Base-by-base conservation (phyloP, 1,140 invertebrate genomes). In the Steinernema khuongi region DNA sequence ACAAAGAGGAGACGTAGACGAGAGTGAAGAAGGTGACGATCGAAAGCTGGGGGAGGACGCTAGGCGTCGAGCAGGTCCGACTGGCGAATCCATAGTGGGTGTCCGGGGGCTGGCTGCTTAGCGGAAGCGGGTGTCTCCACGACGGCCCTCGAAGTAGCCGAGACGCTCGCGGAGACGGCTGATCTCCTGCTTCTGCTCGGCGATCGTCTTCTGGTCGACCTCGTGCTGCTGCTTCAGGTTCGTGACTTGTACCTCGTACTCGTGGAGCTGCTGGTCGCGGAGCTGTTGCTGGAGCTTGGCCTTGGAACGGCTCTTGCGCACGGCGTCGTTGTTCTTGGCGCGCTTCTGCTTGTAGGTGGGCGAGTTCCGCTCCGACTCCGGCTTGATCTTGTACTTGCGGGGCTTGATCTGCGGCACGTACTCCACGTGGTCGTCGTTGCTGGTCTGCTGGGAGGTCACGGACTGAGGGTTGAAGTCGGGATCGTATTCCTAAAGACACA, bases 321-420 rank as follows among this genome's bases (percentile, higher is more conserved):
- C 77, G 19, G 77, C 77, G 50, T 78, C 77, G 33, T 78, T 78
- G 73, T 78, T 78, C 18, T 74, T 67, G 22, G 76, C 76, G 31
- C 77, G 36, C 71, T 78, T 78, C 1, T 75, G 22, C 67, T 78
- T 78, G 72, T 78, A 78, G 14, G 41, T 70, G 7, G 73, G 71
- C 17, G 71, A 28, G 19, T 66, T 67, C 33, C 77, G 76, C 41
- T 74, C 77, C 26, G 44, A 44, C 11, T 74, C 77, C 22, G 77
- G 33, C 72, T 78, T 78, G 31, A 74, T 29, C 1, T 77, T 41
- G 68, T 78, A 78, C 67, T 77, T 78, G 32, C 77, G 68, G 0
- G 77, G 73, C 41, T 44, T 71, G 1, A 76, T 77, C 28, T 71
- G 31, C 1, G 76, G 76, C 11, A 60, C 19, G 50, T 60, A 60